Conservation (phyloP, 2,888 invertebrate species). For the Sesamia inferens region DNA sequence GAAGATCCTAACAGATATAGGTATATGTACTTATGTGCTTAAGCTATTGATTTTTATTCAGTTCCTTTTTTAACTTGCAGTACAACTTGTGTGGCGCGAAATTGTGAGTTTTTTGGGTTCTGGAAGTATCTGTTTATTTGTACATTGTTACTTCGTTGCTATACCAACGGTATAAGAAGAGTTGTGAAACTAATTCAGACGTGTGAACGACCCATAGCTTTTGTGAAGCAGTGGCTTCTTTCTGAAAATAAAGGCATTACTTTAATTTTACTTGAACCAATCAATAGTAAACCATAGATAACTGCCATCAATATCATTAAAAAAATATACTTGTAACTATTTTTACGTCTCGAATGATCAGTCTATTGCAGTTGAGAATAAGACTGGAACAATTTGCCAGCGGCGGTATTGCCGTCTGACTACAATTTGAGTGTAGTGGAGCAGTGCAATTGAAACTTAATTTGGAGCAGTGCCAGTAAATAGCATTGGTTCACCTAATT, state of each 20-base stretch:
- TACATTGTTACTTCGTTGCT: slow-evolving; percentile 75
- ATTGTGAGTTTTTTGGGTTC: too few relatives aligned
- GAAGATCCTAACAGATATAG: neutral
- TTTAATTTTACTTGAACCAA: neutral
- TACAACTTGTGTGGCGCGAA: neutral
- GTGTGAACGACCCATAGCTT: slow-evolving; percentile 76
- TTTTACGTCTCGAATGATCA: neutral
- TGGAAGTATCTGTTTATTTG: slow-evolving; percentile 68
- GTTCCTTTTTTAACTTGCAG: neutral
- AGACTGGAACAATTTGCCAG: too few relatives aligned
- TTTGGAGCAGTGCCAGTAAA: slow-evolving; percentile 72
- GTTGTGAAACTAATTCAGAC: slow-evolving; percentile 71
- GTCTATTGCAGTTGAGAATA: neutral
- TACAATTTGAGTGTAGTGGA: neutral
- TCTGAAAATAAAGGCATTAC: slow-evolving; percentile 61
- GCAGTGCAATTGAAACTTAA: too few relatives aligned
- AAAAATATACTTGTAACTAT: neutral
- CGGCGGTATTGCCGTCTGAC: too few relatives aligned
- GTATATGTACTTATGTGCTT: too few relatives aligned
- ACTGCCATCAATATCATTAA: neutral
- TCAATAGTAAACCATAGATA: neutral
- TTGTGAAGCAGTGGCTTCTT: slow-evolving; percentile 69
- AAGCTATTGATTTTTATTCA: neutral
- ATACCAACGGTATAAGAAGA: slow-evolving; percentile 83
- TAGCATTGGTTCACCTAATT: neutral